Evolutionary conservation across 2,113 vertebrate species (phyloP), one percentile per base, ranked within the genome.

Genomic region (Vombatus ursinus): DNA sequence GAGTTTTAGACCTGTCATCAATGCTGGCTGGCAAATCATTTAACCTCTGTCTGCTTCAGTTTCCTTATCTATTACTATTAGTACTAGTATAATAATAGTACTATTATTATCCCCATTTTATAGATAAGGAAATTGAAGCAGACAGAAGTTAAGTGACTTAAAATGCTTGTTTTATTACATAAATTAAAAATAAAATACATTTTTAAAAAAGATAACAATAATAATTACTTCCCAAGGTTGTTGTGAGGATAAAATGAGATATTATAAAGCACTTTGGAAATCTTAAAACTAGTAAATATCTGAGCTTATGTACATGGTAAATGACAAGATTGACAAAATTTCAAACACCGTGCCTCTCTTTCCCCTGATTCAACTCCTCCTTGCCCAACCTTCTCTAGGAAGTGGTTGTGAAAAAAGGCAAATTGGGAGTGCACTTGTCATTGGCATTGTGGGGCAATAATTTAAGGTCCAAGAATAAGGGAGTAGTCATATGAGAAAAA

Each of bases 381-480:
- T 47, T 37, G 25, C 61, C 50, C 92, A 95, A 95, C 91, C 48
- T 97, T 95, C 93, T 84, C 57, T 93, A 47, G 50, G 28, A 90
- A 92, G 91, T 92, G 26, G 2, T 91, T 61, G 68, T 44, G 3
- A 94, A 54, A 77, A 94, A 44, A 51, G 92, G 77, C 49, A 91
- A 96, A 95, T 94, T 24, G 94, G 54, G 95, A 95, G 93, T 28
- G 48, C 92, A 92, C 54, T 57, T 93, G 51, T 54, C 37, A 5
- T 48, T 92, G 52, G 50, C 37, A 96, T 53, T 93, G 8, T 61
- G 57, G 28, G 57, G 9, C 8, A 61, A 31, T 31, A 61, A 61
- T 12, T 61, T 31, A 61, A 61, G 28, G 28, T 61, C 28, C 3
- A 61, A 61, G 28, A 31, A 61, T 31, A 61, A 61, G 57, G 26